These are phyloP conservation scores for Cettia cetti DNA, from an alignment of 2,113 vertebrate genomes.

Conservation along the genomic window DNA sequence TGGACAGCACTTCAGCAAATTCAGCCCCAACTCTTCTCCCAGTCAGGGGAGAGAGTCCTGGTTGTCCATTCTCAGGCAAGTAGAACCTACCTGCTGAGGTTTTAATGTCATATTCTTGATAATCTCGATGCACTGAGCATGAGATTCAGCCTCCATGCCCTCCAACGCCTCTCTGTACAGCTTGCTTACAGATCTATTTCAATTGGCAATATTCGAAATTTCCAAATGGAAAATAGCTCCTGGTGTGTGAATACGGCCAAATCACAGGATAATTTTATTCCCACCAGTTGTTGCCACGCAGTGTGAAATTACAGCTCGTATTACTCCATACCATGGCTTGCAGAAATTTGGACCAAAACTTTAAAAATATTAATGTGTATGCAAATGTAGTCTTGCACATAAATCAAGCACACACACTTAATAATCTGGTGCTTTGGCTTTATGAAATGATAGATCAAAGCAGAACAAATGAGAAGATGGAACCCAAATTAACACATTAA, in stretches of 20 bases:
- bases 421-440: constrained; percentile 23
- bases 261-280: constrained; percentile 33
- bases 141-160: background rate
- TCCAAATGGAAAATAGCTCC: constrained; percentile 63
- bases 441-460: constrained; percentile 61
- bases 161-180: background rate
- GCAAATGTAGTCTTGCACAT: constrained; percentile 40
- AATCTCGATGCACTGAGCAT: background rate
- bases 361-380: constrained; percentile 46
- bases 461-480: constrained; percentile 62
- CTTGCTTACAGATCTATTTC: background rate
- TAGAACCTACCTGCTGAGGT: background rate
- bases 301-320: background rate
- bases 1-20: background rate
- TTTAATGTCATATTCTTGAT: background rate
- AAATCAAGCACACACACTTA: constrained; percentile 31
- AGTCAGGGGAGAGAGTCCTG: background rate
- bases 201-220: constrained; percentile 16
- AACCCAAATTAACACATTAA: constrained; percentile 64
- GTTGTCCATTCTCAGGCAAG: background rate
- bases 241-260: constrained; percentile 26
- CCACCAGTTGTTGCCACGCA: background rate
- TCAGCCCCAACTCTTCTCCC: background rate
- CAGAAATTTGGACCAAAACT: constrained; percentile 53
- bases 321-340: constrained; percentile 46